These are phyloP conservation scores for Sarcophaga subvicina DNA, from an alignment of 2,888 invertebrate genomes.

Conservation along the genomic window DNA sequence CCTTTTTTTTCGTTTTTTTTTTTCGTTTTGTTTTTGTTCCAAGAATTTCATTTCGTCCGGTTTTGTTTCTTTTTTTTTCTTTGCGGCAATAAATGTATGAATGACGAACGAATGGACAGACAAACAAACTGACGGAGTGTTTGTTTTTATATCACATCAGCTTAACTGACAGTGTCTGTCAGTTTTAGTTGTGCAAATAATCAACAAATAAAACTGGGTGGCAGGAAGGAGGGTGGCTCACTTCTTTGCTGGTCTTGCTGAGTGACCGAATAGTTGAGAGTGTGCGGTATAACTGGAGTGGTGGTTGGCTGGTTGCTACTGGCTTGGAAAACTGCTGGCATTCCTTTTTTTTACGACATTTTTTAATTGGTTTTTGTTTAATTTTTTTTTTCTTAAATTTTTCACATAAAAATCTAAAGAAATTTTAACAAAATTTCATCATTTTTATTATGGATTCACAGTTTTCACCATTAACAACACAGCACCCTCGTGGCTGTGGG, in stretches of 20 bases:
- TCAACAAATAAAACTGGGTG: slow-evolving; percentile 59
- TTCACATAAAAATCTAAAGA: too few relatives aligned
- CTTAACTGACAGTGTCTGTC: slow-evolving; percentile 55
- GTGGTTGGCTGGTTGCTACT: slow-evolving; percentile 3
- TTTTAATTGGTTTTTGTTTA: too few relatives aligned
- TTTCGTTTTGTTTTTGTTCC: neutral
- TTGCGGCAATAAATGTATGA: neutral
- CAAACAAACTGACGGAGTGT: neutral
- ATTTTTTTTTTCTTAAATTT: too few relatives aligned
- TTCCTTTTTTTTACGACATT: too few relatives aligned
- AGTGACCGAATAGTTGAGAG: neutral
- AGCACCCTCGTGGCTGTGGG: too few relatives aligned
- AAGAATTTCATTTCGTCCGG: neutral
- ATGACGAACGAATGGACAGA: neutral
- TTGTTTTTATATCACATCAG: slow-evolving; percentile 39
- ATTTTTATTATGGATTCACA: too few relatives aligned
- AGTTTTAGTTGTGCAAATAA: slow-evolving; percentile 65
- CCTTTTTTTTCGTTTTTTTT: neutral
- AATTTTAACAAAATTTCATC: too few relatives aligned
- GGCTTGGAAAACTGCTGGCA: too few relatives aligned
- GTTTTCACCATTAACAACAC: too few relatives aligned
- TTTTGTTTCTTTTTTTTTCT: neutral
- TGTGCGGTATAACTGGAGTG: neutral
- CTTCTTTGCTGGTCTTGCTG: slow-evolving; percentile 18
- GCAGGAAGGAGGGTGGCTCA: neutral